These are phyloP conservation scores for Etheostoma cragini DNA, from an alignment of 2,113 vertebrate genomes.

Conservation along the genomic window DNA sequence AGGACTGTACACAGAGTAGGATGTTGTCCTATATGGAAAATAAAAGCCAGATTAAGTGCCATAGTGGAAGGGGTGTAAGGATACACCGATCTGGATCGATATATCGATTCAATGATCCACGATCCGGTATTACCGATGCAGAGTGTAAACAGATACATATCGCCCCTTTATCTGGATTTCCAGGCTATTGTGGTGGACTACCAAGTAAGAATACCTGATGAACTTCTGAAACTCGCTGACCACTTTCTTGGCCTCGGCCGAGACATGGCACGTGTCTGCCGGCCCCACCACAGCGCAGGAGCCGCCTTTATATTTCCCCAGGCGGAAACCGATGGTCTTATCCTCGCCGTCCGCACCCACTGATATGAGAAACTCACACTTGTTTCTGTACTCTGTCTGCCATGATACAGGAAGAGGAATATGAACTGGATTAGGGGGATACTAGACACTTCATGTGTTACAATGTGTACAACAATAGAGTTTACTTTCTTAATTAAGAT, in stretches of 20 bases:
- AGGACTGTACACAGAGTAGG: constrained; percentile 92
- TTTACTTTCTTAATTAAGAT: background rate
- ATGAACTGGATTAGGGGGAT: background rate
- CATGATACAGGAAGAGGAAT: background rate
- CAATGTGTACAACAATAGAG: background rate
- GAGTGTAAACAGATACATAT: too few species aligned
- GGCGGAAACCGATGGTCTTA: constrained; percentile 95
- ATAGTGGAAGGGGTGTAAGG: too few species aligned
- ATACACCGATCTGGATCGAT: too few species aligned
- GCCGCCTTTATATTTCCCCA: constrained; percentile 97
- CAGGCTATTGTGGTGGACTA: too few species aligned
- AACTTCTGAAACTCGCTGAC: constrained; percentile 93
- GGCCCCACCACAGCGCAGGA: constrained; percentile 94
- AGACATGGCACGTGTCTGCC: constrained; percentile 91
- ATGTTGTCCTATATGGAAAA: constrained; percentile 85
- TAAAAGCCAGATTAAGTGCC: background rate
- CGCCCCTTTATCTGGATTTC: too few species aligned
- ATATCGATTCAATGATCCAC: too few species aligned
- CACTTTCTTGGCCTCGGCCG: constrained; percentile 88
- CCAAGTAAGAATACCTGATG: constrained; percentile 86
- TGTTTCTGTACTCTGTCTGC: constrained; percentile 97
- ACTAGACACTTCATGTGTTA: background rate
- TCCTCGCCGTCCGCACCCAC: constrained; percentile 91
- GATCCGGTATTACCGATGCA: too few species aligned
- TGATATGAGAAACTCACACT: constrained; percentile 97